These are phyloP conservation scores for Barbus barbus DNA, from an alignment of 2,113 vertebrate genomes.

Conservation along the genomic window DNA sequence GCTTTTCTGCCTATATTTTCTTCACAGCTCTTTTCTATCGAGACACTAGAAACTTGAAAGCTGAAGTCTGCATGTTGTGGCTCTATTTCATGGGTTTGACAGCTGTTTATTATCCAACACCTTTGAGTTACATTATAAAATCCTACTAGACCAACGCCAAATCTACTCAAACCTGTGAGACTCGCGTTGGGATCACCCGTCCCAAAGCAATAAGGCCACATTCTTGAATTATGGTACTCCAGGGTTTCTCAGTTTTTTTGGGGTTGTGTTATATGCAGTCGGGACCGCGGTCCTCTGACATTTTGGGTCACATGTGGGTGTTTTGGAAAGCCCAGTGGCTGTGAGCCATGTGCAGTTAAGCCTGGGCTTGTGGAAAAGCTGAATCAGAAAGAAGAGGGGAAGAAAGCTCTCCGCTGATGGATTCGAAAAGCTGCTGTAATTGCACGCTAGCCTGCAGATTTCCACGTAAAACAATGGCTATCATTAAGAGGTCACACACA, in stretches of 20 bases:
- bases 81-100: conserved; percentile 2
- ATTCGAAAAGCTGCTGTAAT: conserved; percentile 18
- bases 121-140: conserved; percentile 29
- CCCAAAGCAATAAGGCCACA: conserved; percentile 14
- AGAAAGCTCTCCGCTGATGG: conserved; percentile 23
- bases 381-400: conserved; percentile 50
- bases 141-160: neutral
- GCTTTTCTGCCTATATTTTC: conserved; percentile 33
- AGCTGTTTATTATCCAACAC: conserved; percentile 48
- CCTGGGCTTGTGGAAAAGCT: conserved; percentile 57
- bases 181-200: neutral
- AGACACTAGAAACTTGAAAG: conserved; percentile 36
- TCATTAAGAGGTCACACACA: conserved; percentile 56
- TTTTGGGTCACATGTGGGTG: conserved; percentile 62
- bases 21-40: conserved; percentile 21
- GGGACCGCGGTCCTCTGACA: conserved; percentile 55
- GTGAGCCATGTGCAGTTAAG: conserved; percentile 44
- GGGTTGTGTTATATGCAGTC: conserved; percentile 60
- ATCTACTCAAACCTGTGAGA: conserved; percentile 2
- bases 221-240: conserved; percentile 55
- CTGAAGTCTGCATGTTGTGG: conserved; percentile 2
- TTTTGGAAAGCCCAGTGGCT: conserved; percentile 54
- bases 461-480: conserved; percentile 64
- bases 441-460: conserved; percentile 52
- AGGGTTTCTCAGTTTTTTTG: conserved; percentile 59